A percentile compares a stretch with the other conserved stretches of the same genome.
Conservation (phyloP, 2,888 invertebrate species). For the Zaprionus lineosus region DNA sequence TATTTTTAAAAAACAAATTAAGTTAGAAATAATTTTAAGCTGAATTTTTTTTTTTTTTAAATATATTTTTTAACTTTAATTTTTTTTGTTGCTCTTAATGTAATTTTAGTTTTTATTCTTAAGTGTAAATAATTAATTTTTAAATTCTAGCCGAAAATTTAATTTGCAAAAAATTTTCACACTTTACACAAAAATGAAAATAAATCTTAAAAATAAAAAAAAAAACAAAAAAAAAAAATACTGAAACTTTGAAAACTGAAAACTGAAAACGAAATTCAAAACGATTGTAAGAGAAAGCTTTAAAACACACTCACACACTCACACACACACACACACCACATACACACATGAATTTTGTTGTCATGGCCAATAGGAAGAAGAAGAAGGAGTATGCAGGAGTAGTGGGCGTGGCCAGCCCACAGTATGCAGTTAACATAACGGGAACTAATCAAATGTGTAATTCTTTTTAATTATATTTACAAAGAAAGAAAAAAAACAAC, state of each 20-base stretch:
- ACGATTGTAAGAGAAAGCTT: conserved; percentile 73
- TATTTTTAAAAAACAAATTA: neutral
- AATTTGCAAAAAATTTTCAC: conserved; percentile 50
- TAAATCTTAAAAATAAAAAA: conserved; percentile 11
- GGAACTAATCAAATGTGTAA: conserved; percentile 64
- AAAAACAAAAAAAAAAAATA: conserved; percentile 5
- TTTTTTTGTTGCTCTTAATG: conserved; percentile 31
- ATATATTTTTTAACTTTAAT: conserved; percentile 11
- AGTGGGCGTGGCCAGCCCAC: conserved; percentile 56
- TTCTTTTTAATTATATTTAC: conserved; percentile 38
- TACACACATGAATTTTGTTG: conserved; percentile 55
- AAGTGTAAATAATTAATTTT: conserved; percentile 54
- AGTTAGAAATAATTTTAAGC: conserved; percentile 21
- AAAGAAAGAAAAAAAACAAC: conserved; percentile 8
- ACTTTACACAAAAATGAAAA: too few species aligned
- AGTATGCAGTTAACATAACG: conserved; percentile 49
- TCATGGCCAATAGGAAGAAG: conserved; percentile 40
- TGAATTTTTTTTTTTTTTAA: conserved; percentile 36
- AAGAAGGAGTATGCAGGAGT: neutral
- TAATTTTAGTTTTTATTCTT: conserved; percentile 13
- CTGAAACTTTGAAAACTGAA: conserved; percentile 33
- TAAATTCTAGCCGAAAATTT: conserved; percentile 52
- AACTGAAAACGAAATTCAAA: conserved; percentile 48
- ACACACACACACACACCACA: conserved; percentile 24
- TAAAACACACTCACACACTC: conserved; percentile 46